These are phyloP conservation scores for Lepidurus couesii DNA, from an alignment of 1,140 invertebrate species.

Conservation along the genomic window DNA sequence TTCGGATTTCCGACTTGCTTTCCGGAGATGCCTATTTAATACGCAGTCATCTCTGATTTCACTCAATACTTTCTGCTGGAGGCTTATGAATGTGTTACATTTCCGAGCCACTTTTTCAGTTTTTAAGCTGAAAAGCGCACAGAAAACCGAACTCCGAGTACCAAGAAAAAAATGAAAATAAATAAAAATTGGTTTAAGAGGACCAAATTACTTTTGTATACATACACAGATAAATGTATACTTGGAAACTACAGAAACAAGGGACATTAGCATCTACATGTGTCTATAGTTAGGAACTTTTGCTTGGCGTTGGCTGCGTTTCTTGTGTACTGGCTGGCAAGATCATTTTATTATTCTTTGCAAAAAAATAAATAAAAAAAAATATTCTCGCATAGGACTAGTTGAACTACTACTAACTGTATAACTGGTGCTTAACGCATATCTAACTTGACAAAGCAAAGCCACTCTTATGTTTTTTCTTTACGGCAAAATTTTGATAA, in stretches of 20 bases:
- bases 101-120: background rate
- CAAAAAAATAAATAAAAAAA: too few relatives aligned
- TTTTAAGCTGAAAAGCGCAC: background rate
- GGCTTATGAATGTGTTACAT: background rate
- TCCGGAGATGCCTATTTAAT: constrained; percentile 11
- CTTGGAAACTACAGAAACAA: background rate
- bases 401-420: background rate
- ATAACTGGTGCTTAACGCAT: background rate
- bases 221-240: background rate
- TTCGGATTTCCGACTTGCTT: constrained; percentile 19
- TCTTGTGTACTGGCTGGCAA: background rate
- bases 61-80: background rate
- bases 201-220: background rate
- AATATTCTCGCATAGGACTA: background rate
- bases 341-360: background rate
- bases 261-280: background rate
- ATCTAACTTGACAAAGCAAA: background rate
- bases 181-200: background rate
- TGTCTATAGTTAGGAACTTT: constrained; percentile 19
- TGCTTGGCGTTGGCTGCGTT: constrained; percentile 8
- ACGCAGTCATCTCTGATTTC: constrained; percentile 10
- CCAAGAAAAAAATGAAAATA: background rate
- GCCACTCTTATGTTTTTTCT: background rate
- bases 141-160: too few relatives aligned
- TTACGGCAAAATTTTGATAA: background rate